These are phyloP conservation scores for Mallotus villosus DNA, from an alignment of 2,797 vertebrate species.

Conservation along the genomic window DNA sequence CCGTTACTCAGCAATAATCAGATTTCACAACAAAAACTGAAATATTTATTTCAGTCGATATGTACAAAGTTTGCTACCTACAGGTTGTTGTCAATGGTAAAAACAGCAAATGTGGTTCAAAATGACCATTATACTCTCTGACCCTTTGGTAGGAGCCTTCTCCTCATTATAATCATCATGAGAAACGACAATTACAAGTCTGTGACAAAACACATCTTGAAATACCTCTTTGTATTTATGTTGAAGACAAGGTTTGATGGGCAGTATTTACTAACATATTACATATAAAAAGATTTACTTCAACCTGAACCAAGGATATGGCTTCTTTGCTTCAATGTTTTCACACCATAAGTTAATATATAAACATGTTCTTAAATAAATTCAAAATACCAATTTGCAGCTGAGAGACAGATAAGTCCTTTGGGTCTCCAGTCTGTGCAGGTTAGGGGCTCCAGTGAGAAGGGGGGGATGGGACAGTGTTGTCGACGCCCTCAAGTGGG, in stretches of 20 bases:
- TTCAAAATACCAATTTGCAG: background rate
- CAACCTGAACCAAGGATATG: constrained; percentile 38
- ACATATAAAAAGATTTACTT: constrained; percentile 30
- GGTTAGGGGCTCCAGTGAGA: background rate
- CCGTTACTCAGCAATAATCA: constrained; percentile 20
- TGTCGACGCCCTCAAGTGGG: constrained; percentile 56
- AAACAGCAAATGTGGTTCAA: constrained; percentile 54
- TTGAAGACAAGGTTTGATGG: background rate
- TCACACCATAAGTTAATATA: constrained; percentile 31
- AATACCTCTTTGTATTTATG: background rate
- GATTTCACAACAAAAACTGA: constrained; percentile 23
- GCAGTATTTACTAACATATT: constrained; percentile 8
- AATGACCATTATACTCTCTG: constrained; percentile 23
- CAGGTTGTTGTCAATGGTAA: constrained; percentile 24
- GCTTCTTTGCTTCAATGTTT: constrained; percentile 41
- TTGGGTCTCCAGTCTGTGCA: background rate
- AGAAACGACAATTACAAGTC: background rate
- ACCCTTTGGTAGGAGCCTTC: constrained; percentile 41
- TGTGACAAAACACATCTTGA: constrained; percentile 45
- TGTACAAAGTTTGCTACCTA: constrained; percentile 49
- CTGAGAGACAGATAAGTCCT: background rate
- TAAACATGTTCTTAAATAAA: constrained; percentile 42
- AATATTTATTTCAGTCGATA: constrained; percentile 26
- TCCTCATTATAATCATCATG: background rate
- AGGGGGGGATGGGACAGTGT: background rate